These are phyloP conservation scores for Hylaeus volcanicus DNA, from an alignment of 1,140 invertebrate genomes.

Conservation along the genomic window DNA sequence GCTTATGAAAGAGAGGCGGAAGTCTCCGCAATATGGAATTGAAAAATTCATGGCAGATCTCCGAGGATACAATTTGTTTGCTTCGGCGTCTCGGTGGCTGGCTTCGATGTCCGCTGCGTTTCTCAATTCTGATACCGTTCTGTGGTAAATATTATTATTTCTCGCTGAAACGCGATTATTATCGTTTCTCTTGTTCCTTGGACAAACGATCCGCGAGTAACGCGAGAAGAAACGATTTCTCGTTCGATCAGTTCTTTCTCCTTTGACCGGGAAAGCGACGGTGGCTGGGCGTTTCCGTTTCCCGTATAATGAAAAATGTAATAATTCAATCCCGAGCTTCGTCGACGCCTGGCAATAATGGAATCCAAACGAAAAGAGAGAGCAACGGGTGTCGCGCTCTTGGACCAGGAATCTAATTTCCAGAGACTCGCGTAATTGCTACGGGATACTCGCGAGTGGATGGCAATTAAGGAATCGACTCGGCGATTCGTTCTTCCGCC, in stretches of 20 bases:
- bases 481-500: neutral
- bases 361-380: neutral
- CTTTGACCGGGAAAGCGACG: neutral
- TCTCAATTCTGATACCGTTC: neutral
- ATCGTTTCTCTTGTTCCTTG: neutral
- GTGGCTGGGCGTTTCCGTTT: neutral
- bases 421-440: neutral
- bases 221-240: conserved; percentile 1
- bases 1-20: no score
- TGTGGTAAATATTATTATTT: conserved; percentile 25
- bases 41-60: conserved; percentile 10
- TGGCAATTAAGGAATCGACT: neutral
- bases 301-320: neutral
- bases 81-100: conserved; percentile 10
- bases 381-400: neutral
- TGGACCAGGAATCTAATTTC: neutral
- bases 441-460: neutral
- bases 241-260: neutral
- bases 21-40: neutral
- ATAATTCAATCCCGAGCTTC: neutral
- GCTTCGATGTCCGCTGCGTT: neutral
- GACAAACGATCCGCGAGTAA: neutral
- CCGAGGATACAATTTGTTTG: conserved; percentile 8
- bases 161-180: conserved; percentile 21
- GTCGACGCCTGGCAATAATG: neutral